Percentiles rank a stretch among this genome's conserved stretches.
These are phyloP conservation scores for Zapornia atra DNA, from an alignment of 2,113 vertebrate species.

Conservation along the genomic window DNA sequence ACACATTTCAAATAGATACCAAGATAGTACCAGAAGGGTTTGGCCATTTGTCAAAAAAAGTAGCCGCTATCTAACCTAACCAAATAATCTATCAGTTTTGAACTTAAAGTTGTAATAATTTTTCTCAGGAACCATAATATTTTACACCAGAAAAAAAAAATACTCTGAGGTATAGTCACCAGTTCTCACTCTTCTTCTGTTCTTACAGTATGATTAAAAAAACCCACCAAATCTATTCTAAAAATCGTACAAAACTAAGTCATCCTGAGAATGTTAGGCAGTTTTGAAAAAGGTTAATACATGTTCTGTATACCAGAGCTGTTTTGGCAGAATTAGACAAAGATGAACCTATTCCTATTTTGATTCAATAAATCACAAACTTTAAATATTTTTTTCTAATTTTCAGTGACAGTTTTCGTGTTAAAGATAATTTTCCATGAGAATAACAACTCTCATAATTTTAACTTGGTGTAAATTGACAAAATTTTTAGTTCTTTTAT, in stretches of 20 bases:
- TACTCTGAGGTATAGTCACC: not conserved
- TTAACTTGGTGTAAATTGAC: not conserved
- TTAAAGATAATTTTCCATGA: not conserved
- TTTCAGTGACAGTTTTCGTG: not conserved
- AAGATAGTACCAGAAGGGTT: not conserved
- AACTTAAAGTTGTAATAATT: not conserved
- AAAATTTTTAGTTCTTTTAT: not conserved
- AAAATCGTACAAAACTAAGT: not conserved
- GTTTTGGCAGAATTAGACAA: not conserved
- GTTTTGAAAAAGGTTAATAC: not conserved
- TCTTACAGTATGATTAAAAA: not conserved
- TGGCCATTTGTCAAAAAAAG: not conserved
- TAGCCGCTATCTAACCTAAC: not conserved
- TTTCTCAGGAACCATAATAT: not conserved
- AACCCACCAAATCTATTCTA: fast-evolving
- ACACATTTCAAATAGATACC: not conserved
- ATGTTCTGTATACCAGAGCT: not conserved
- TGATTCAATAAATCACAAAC: not conserved
- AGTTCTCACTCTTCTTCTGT: not conserved
- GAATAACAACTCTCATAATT: not conserved
- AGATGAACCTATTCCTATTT: not conserved
- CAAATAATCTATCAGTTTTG: not conserved
- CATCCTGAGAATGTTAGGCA: not conserved
- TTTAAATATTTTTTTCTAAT: not conserved
- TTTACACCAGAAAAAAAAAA: not conserved